A percentile compares a stretch with the other conserved stretches of the same genome.
phyloP scores from a whole-genome alignment of 2,797 vertebrate genomes.

The Lepilemur ruficaudatus region DNA sequence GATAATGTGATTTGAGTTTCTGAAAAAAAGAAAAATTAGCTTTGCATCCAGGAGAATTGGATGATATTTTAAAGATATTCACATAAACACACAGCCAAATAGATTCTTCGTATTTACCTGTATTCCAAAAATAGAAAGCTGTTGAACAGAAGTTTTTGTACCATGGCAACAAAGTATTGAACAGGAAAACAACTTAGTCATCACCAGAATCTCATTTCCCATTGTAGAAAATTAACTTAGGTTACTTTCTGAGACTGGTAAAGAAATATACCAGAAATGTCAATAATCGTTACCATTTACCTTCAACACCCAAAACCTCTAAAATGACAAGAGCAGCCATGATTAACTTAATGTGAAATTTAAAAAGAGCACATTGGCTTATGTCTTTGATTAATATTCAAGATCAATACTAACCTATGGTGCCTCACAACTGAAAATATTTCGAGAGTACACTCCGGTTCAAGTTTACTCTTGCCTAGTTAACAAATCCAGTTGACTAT shows the following conservation, averaged over 20 bases:
- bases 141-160: not conserved
- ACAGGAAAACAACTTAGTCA: not conserved
- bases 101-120: not conserved
- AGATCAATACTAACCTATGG: not conserved
- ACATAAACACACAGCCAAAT: not conserved
- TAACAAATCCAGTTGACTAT: not conserved
- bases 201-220: not conserved
- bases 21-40: not conserved
- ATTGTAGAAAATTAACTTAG: not conserved
- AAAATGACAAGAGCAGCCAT: not conserved
- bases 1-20: not conserved
- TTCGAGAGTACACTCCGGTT: not conserved
- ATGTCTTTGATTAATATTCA: not conserved
- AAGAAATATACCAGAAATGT: not conserved
- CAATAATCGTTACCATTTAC: not conserved
- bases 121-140: not conserved
- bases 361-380: not conserved
- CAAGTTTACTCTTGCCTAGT: not conserved
- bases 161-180: not conserved
- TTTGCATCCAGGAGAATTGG: not conserved
- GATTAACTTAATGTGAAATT: not conserved
- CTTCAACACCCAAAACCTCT: not conserved
- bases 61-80: not conserved
- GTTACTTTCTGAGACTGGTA: slow-evolving; percentile 39
- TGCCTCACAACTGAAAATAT: not conserved